Evolutionary conservation across 23 tunicate genomes (phyloP), one percentile per base, ranked within the genome.

Genomic region (Ascidia mentula): DNA sequence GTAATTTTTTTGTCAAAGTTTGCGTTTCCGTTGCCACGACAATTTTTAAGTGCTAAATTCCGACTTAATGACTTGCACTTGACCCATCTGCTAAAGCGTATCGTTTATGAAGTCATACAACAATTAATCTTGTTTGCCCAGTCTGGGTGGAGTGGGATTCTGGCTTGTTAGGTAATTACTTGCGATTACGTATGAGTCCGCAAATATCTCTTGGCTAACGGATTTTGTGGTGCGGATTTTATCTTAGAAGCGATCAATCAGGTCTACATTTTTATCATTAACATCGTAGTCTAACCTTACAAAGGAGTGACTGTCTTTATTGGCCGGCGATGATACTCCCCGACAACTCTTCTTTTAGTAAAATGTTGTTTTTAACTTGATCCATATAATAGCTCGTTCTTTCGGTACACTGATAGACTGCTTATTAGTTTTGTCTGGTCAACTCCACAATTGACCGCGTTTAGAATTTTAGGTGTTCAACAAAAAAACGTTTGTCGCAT

Each of bases 201-300:
- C 22, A 53, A 53, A 53, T 53, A 53, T 53, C 65, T 20, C 7
- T 28, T 3, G 65, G 65, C 28, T 53, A 53, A 53, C 22, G 65
- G 65, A 53, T 53, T 53, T 53, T 53, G 65, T 28, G 65, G 65
- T 53, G 12, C 24, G 22, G 65, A 53, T 53, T 53, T 53, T 53
- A 53, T 53, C 65, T 26, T 9, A 26, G 12, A 1, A 20, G 22
- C 2, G 28, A 20, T 53, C 65, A 53, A 20, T 53, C 22, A 28
- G 65, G 65, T 53, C 65, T 53, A 28, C 65, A 53, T 53, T 53
- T 53, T n/a, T n/a, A n/a, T n/a, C n/a, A n/a, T n/a, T n/a, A n/a
- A n/a, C n/a, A n/a, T n/a, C 13, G 65, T 53, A 53, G 65, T 53
- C 24, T 20, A 5, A 9, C 28, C 24, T 53, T 12, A 42, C 53